Percentiles rank a stretch among this genome's conserved stretches.
phyloP scores from a whole-genome alignment of 2,113 vertebrate species.

The Poicephalus gulielmi region DNA sequence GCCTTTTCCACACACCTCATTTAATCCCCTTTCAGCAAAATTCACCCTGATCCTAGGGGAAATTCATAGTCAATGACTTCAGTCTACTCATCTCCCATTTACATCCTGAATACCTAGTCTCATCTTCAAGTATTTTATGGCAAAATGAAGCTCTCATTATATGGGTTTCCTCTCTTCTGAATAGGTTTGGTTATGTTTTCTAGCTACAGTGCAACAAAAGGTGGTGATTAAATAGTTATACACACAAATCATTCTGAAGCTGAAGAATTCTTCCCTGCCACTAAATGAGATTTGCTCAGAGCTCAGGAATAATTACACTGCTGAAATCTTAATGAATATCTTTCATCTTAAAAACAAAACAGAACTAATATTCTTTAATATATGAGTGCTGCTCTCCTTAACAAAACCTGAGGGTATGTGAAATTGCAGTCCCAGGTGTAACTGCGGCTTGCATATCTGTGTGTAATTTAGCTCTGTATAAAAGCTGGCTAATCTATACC shows the following conservation, averaged over 20 bases:
- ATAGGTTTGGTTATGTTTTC: neutral
- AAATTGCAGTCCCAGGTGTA: neutral
- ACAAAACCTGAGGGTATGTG: neutral
- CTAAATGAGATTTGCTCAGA: neutral
- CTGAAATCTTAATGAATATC: rapidly evolving
- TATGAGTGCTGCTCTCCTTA: neutral
- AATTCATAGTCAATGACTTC: neutral
- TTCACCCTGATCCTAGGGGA: neutral
- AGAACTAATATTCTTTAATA: neutral
- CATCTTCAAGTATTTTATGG: neutral
- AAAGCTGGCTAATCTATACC: neutral
- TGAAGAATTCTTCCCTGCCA: neutral
- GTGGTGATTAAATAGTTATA: neutral
- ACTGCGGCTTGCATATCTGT: neutral
- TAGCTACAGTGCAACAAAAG: neutral
- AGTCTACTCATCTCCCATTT: neutral
- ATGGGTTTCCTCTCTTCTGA: neutral
- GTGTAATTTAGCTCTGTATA: neutral
- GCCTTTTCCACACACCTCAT: neutral
- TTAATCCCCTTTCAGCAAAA: neutral
- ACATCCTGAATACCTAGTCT: rapidly evolving
- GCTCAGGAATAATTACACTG: neutral
- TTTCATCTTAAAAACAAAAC: neutral
- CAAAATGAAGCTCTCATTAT: neutral
- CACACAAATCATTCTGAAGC: neutral